Evolutionary conservation across 2,888 invertebrate species (phyloP).

Genomic region (Acheta domesticus): DNA sequence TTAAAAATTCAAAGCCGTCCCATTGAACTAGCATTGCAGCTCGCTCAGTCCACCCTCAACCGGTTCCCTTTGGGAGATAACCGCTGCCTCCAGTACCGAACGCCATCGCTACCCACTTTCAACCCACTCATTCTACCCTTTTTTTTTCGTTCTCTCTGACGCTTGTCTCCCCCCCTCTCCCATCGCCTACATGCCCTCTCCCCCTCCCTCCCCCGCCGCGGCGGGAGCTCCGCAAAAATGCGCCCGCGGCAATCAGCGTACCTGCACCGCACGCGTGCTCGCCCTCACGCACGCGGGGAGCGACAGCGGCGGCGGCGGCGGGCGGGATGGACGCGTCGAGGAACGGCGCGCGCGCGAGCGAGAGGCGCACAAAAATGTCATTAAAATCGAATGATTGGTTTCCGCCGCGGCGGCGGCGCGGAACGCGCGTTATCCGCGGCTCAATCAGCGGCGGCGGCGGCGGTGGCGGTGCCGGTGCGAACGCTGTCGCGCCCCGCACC

Average conservation of each 20-base stretch:
- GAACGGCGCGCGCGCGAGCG: neutral
- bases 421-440: neutral
- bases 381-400: slow-evolving; percentile 10
- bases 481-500: neutral
- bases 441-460: neutral
- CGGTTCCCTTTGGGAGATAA: no score
- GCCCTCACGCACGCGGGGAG: neutral
- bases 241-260: neutral
- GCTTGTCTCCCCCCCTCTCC: no score
- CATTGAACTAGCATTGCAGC: no score
- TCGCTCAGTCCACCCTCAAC: no score
- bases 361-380: slow-evolving; percentile 3
- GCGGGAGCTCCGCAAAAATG: neutral
- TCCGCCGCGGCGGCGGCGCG: slow-evolving; percentile 5
- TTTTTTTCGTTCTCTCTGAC: no score
- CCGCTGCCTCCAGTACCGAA: no score
- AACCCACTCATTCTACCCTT: no score
- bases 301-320: no score
- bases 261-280: neutral
- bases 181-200: no score
- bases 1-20: no score
- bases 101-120: no score
- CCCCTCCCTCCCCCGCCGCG: neutral
- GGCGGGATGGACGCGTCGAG: neutral
- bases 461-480: neutral